Evolutionary conservation across 2,888 invertebrate species (phyloP), one percentile per base, ranked within the genome.

Genomic region (Apoderus coryli): DNA sequence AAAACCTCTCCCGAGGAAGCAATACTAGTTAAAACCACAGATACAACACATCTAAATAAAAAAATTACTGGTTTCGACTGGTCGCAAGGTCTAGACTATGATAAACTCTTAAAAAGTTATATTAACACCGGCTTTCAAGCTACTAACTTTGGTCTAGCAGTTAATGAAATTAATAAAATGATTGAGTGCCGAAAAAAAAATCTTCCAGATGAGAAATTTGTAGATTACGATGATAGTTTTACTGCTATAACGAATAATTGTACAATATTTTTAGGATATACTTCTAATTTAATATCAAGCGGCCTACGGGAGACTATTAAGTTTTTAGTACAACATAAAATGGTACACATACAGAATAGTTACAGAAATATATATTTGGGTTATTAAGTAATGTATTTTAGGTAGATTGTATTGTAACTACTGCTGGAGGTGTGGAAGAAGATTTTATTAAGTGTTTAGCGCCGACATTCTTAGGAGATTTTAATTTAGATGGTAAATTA

Each of bases 361-460:
- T n/a, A n/a, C n/a, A n/a, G n/a, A n/a, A n/a, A n/a, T n/a, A 13
- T 27, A 16, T 16, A 25, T 12, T 12, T 11, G 11, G 5, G 3
- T 2, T 10, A 2, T 16, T 11, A n/a, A n/a, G n/a, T n/a, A n/a
- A n/a, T n/a, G n/a, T n/a, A n/a, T 37, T 49, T 32, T 48, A 78
- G 71, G 73, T 98, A 16, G 98, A 99, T 58, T 92, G 92, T 51
- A 69, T 99, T 39, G 96, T 98, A 2, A 86, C 96, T 1, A 90
- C 93, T 7, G 98, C 96, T 0, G 98, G 98, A 2, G 98, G 98
- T 1, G 68, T 99, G 0, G 98, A 99, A 57, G 98, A 99, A 60
- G 98, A 99, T 62, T 74, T 98, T 25, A 98, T 99, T 24, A 99
- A 99, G 64, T 98, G 98, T 54, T 64, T 99, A 31, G 89, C 88